Percentiles rank a stretch among this genome's conserved stretches.
These are phyloP conservation scores for Neolamprologus tretocephalus DNA, from an alignment of 2,113 vertebrate genomes.

Conservation along the genomic window DNA sequence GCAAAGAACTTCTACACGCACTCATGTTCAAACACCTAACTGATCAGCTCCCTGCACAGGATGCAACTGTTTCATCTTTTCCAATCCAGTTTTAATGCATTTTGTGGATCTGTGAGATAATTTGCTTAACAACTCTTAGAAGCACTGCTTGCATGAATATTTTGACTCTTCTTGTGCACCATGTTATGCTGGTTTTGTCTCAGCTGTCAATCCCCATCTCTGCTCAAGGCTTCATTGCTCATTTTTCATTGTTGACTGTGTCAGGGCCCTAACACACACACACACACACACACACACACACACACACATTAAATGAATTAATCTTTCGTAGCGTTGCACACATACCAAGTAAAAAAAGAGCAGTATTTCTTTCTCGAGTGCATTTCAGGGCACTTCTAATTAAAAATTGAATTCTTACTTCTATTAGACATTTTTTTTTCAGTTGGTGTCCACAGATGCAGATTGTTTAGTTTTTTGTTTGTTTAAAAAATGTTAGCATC, in stretches of 20 bases:
- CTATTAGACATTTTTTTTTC: not conserved
- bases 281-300: not conserved
- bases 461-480: not conserved
- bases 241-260: conserved; percentile 27
- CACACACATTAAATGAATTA: not conserved
- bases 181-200: conserved; percentile 4
- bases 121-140: not conserved
- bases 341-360: not conserved
- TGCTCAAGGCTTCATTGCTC: not conserved
- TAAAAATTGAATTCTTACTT: not conserved
- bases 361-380: not conserved
- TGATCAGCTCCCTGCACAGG: not conserved
- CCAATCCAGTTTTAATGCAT: not conserved
- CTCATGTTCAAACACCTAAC: not conserved
- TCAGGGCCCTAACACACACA: not conserved
- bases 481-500: not conserved
- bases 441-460: not conserved
- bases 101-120: not conserved
- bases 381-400: not conserved
- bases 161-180: not conserved
- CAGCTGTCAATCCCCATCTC: conserved; percentile 8
- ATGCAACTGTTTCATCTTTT: not conserved
- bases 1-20: not conserved
- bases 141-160: not conserved
- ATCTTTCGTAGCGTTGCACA: not conserved